phyloP scores from a whole-genome alignment of 2,797 vertebrate genomes.

The Hyperoplus immaculatus region DNA sequence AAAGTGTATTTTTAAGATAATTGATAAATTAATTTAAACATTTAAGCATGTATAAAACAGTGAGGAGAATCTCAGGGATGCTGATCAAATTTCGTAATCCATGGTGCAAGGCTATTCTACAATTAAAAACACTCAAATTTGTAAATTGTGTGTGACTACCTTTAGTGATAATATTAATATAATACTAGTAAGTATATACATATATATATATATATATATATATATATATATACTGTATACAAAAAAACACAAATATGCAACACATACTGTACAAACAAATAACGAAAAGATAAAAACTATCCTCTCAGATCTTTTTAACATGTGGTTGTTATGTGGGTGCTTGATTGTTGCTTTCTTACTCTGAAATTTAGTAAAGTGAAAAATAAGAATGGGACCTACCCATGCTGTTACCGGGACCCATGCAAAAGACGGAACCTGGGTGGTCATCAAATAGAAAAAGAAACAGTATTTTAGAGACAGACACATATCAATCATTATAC shows the following conservation, averaged over 20 bases:
- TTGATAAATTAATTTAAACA: conserved; percentile 24
- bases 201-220: neutral
- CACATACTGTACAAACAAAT: conserved; percentile 4
- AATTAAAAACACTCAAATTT: conserved; percentile 37
- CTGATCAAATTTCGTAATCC: conserved; percentile 78
- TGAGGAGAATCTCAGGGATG: conserved; percentile 59
- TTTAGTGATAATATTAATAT: conserved; percentile 11
- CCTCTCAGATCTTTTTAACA: conserved; percentile 48
- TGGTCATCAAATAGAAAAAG: conserved; percentile 90
- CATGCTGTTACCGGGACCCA: conserved; percentile 97
- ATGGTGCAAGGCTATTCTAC: conserved; percentile 38
- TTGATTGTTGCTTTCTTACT: neutral
- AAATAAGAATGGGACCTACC: conserved; percentile 92
- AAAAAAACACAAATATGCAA: conserved; percentile 15
- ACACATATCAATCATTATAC: conserved; percentile 22
- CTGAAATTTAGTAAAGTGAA: conserved; percentile 4
- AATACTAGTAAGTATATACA: conserved; percentile 18
- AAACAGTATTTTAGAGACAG: conserved; percentile 79
- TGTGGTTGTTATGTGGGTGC: neutral
- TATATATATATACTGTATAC: neutral
- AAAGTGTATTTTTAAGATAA: conserved; percentile 9
- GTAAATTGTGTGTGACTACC: conserved; percentile 32
- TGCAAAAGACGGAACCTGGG: conserved; percentile 99
- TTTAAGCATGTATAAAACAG: conserved; percentile 13
- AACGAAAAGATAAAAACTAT: neutral